Evolutionary conservation across 1,140 invertebrate species (phyloP).

Genomic region (Pseudomyrmex cubaensis): DNA sequence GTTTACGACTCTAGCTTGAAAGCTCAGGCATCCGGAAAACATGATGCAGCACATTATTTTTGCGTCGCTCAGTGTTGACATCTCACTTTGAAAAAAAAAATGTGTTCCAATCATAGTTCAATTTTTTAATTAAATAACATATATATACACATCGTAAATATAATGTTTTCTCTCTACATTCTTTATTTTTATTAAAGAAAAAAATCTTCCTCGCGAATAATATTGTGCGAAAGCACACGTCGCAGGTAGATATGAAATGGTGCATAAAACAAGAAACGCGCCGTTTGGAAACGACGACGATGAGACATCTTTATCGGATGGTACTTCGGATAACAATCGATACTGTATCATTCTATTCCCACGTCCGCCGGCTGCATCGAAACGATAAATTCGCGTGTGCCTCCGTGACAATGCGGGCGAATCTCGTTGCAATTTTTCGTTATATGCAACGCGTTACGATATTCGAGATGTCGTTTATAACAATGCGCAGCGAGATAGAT

Average conservation of each 20-base stretch:
- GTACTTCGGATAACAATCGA: constrained; percentile 53
- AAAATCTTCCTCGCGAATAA: too few species aligned
- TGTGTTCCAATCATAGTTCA: too few species aligned
- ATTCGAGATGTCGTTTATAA: constrained; percentile 49
- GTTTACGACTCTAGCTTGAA: constrained; percentile 27
- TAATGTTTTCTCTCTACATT: too few species aligned
- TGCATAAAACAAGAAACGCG: constrained; percentile 1
- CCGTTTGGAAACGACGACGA: constrained; percentile 22
- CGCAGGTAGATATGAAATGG: background rate
- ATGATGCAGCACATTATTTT: background rate
- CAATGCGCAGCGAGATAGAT: constrained; percentile 21
- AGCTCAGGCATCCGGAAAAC: background rate
- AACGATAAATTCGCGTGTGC: constrained; percentile 55
- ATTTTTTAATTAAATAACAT: too few species aligned
- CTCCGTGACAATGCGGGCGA: constrained; percentile 37
- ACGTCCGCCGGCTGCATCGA: constrained; percentile 29
- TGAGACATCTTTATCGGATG: constrained; percentile 41
- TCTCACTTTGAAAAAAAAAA: too few species aligned
- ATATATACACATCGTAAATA: too few species aligned
- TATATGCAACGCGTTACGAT: constrained; percentile 37
- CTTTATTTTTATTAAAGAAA: too few species aligned
- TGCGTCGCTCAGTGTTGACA: background rate
- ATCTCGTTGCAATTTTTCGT: constrained; percentile 56
- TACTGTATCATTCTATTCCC: constrained; percentile 56
- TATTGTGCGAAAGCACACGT: too few species aligned